Evolutionary conservation across 2,797 vertebrate genomes (phyloP).

Genomic region (Phaenicophaeus curvirostris): DNA sequence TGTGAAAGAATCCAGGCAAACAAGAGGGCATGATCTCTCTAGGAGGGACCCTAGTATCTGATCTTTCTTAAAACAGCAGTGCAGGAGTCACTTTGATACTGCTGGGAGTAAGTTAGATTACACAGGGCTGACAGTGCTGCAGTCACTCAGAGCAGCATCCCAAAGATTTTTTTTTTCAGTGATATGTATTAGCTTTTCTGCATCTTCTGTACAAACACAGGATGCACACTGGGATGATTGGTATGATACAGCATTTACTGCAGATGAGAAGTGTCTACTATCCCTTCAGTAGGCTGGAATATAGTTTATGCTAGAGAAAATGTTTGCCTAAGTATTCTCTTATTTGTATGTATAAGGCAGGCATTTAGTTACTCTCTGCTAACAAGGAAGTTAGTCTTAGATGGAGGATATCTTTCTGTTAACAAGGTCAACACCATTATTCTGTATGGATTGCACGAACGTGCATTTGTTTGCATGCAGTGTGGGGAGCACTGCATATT

Average conservation of each 20-base stretch:
- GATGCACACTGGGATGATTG: not conserved
- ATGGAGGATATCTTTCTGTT: slow-evolving; percentile 43
- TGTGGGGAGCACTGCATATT: slow-evolving; percentile 27
- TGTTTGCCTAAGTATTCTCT: not conserved
- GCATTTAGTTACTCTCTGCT: not conserved
- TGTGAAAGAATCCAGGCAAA: not conserved
- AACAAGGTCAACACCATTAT: slow-evolving; percentile 52
- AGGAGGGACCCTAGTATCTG: not conserved
- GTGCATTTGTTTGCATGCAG: slow-evolving; percentile 47
- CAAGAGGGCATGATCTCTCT: not conserved
- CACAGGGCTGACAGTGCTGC: not conserved
- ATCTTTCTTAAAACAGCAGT: not conserved
- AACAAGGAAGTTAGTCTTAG: slow-evolving; percentile 8
- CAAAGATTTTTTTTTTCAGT: not conserved
- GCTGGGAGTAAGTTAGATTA: not conserved
- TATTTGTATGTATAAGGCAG: not conserved
- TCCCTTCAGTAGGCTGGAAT: not conserved
- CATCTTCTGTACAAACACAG: not conserved
- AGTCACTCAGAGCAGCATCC: not conserved
- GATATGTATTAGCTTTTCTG: not conserved
- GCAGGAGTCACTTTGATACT: not conserved
- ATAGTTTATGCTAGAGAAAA: not conserved
- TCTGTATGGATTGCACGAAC: slow-evolving; percentile 43
- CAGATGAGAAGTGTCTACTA: not conserved
- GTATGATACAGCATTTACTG: not conserved